phyloP scores from a whole-genome alignment of 2,888 invertebrate genomes.

The Entomobrya proxima region DNA sequence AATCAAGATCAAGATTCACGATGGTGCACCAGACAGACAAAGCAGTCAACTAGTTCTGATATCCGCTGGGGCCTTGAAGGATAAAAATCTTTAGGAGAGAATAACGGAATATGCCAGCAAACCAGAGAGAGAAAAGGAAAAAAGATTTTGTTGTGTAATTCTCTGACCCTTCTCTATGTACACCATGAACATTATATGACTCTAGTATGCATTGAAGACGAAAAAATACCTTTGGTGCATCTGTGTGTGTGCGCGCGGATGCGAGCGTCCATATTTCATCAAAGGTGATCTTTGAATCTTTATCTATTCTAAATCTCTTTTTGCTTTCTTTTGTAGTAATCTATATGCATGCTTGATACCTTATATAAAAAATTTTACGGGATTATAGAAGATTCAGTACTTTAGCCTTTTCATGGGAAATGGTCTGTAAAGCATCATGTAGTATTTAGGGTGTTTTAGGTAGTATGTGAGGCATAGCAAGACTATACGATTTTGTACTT shows the following conservation, averaged over 20 bases:
- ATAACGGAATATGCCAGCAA: neutral
- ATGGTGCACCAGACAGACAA: conserved; percentile 56
- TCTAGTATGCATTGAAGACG: neutral
- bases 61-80: conserved; percentile 62
- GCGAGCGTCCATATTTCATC: conserved; percentile 62
- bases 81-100: conserved; percentile 33
- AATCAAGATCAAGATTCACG: conserved; percentile 69
- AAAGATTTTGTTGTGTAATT: neutral
- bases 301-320: conserved; percentile 58
- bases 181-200: neutral
- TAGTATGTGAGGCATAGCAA: neutral
- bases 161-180: neutral
- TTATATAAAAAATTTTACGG: too few relatives aligned
- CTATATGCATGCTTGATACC: neutral
- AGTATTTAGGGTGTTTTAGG: too few relatives aligned
- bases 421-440: too few relatives aligned
- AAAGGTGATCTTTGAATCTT: conserved; percentile 68
- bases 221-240: neutral
- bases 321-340: neutral
- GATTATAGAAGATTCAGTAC: too few relatives aligned
- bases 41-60: conserved; percentile 61
- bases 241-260: conserved; percentile 1
- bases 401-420: neutral
- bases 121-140: neutral
- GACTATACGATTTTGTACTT: neutral